Evolutionary conservation across 2,797 vertebrate genomes (phyloP).

Genomic region (Cephalopachus bancanus): DNA sequence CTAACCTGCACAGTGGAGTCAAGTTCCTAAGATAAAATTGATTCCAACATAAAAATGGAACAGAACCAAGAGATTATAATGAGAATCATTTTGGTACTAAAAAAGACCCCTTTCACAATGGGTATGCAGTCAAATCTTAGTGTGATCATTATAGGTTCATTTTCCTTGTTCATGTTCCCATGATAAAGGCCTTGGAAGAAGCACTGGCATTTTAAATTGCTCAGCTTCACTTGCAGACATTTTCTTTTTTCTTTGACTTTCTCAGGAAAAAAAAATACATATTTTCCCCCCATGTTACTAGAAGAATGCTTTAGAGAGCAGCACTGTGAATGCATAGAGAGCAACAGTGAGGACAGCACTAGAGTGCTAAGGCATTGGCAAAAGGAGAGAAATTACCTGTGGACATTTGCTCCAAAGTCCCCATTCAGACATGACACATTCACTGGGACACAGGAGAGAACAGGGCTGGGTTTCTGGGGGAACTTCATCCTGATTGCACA

Average conservation of each 20-base stretch:
- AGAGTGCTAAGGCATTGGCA: not conserved
- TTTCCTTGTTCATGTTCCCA: conserved; percentile 67
- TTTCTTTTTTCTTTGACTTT: conserved; percentile 15
- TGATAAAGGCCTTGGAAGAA: conserved; percentile 66
- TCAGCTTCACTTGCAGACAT: conserved; percentile 63
- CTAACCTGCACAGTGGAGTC: conserved; percentile 23
- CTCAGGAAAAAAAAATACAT: conserved; percentile 50
- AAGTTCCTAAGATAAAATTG: conserved; percentile 53
- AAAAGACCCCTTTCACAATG: conserved; percentile 60
- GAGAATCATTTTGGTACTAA: conserved; percentile 58
- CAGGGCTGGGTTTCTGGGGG: conserved; percentile 92
- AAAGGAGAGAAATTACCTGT: conserved; percentile 87
- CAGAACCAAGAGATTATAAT: conserved; percentile 62
- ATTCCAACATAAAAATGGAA: conserved; percentile 65
- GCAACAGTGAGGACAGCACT: not conserved
- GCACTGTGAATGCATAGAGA: not conserved
- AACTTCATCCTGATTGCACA: conserved; percentile 93
- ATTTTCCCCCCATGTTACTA: conserved; percentile 11
- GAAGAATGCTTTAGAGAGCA: conserved; percentile 47
- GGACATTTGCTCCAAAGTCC: conserved; percentile 95
- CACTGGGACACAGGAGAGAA: conserved; percentile 92
- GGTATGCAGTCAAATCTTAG: not conserved
- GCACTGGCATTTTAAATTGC: conserved; percentile 64
- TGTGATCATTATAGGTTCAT: conserved; percentile 62
- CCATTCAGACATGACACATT: conserved; percentile 96